Percentiles rank a stretch among this genome's conserved stretches.
phyloP scores from a whole-genome alignment of 2,797 vertebrate genomes.

The Brachyalestes nurse region DNA sequence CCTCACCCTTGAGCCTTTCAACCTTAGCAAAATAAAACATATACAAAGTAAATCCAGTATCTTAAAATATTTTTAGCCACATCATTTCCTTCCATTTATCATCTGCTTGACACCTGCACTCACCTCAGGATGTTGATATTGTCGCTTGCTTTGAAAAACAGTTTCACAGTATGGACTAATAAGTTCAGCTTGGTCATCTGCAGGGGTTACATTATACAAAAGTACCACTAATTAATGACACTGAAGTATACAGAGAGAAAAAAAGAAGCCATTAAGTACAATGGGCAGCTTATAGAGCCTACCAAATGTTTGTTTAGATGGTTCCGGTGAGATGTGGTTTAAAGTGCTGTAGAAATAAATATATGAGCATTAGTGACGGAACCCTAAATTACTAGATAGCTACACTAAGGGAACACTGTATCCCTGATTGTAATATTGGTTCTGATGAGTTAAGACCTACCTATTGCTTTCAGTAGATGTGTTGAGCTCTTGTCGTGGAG shows the following conservation, averaged over 20 bases:
- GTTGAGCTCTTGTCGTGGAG: conserved; percentile 62
- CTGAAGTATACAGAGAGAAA: neutral
- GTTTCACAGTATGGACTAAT: conserved; percentile 92
- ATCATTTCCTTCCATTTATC: neutral
- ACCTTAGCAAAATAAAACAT: conserved; percentile 53
- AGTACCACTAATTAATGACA: conserved; percentile 11
- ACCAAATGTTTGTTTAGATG: conserved; percentile 67
- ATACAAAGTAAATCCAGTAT: neutral
- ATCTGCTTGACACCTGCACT: conserved; percentile 32
- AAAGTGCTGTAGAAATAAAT: conserved; percentile 69
- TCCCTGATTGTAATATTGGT: neutral
- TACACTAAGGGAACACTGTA: neutral
- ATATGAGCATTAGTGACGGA: conserved; percentile 2
- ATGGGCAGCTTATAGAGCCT: conserved; percentile 51
- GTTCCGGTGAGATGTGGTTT: conserved; percentile 72
- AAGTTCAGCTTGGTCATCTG: conserved; percentile 76
- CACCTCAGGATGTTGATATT: conserved; percentile 69
- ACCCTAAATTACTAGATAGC: conserved; percentile 7
- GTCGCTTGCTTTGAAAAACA: conserved; percentile 76
- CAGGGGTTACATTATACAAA: conserved; percentile 59
- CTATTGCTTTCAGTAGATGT: conserved; percentile 68
- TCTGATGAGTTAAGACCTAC: conserved; percentile 65
- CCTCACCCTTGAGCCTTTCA: conserved; percentile 60
- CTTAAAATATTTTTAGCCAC: neutral
- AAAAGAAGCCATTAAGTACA: neutral